A percentile compares a stretch with the other conserved stretches of the same genome.
Conservation (phyloP, 2,113 vertebrate genomes). For the Leuciscus idus region DNA sequence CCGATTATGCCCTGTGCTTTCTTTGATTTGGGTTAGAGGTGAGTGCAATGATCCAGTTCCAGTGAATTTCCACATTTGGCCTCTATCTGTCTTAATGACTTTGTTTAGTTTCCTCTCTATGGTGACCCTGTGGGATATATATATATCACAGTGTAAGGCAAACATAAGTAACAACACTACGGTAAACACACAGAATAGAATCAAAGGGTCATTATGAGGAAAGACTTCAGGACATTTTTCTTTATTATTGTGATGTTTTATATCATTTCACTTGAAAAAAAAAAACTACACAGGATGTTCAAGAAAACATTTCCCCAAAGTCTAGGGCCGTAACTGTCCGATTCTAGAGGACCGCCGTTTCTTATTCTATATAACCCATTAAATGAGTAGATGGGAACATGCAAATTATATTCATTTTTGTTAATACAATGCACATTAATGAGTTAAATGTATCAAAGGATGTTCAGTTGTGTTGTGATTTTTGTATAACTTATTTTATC, state of each 20-base stretch:
- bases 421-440: not conserved
- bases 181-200: not conserved
- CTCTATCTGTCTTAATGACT: constrained; percentile 19
- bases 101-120: constrained; percentile 33
- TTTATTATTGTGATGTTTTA: not conserved
- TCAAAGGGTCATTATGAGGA: not conserved
- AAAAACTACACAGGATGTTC: not conserved
- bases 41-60: not conserved
- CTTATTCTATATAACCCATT: not conserved
- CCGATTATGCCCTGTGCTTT: not conserved
- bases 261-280: not conserved
- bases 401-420: not conserved
- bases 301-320: not conserved
- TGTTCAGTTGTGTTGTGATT: not conserved
- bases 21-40: constrained; percentile 49
- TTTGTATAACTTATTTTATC: not conserved
- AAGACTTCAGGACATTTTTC: not conserved
- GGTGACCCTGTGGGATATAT: not conserved
- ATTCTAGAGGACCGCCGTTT: not conserved
- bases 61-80: constrained; percentile 30
- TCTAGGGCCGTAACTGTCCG: not conserved
- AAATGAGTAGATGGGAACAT: not conserved
- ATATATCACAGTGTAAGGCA: not conserved
- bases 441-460: not conserved
- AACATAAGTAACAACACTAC: not conserved